Evolutionary conservation across 2,888 invertebrate species (phyloP), one percentile per base, ranked within the genome.

Genomic region (Endotricha flammealis): DNA sequence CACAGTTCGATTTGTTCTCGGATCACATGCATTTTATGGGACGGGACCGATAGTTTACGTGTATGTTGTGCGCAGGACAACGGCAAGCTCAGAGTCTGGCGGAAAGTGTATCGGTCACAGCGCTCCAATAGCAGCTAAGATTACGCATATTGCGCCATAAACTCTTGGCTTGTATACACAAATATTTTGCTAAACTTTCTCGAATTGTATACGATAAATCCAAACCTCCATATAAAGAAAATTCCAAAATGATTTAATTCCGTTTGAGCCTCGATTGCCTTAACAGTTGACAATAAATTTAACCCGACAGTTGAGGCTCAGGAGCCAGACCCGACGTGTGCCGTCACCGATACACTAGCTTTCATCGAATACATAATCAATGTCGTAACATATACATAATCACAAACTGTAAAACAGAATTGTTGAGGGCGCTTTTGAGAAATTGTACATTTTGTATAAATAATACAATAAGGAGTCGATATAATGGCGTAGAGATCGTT

Each of bases 391-490:
- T 48, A 53, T 53, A 67, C 58, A 70, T 58, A 61, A 55, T 68
- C 56, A 62, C 53, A 57, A 57, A 53, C 56, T 37, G 48, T 48
- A 50, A 47, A 53, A 52, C 48, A 52, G 50, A 50, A 52, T 55
- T 57, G 62, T 63, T 67, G 63, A 66, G 52, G 67, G 69, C 67
- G 82, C 77, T 79, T 83, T 81, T 80, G 76, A 78, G 66, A 77
- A 71, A 70, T 72, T 85, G 82, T 83, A 83, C 75, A 83, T 83
- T 85, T 79, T 83, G 82, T 85, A 83, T 75, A 82, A 80, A 81
- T 72, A 75, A 61, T 74, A 76, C 79, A 75, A 70, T 81, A 81
- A 82, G 79, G 71, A 72, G 77, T 80, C 78, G 73, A 74, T 77
- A 62, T 72, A 69, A 71, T 69, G 75, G 66, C 67, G 73, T 78